Evolutionary conservation across 23 tunicate species (phyloP).

Genomic region (Styela plicata): DNA sequence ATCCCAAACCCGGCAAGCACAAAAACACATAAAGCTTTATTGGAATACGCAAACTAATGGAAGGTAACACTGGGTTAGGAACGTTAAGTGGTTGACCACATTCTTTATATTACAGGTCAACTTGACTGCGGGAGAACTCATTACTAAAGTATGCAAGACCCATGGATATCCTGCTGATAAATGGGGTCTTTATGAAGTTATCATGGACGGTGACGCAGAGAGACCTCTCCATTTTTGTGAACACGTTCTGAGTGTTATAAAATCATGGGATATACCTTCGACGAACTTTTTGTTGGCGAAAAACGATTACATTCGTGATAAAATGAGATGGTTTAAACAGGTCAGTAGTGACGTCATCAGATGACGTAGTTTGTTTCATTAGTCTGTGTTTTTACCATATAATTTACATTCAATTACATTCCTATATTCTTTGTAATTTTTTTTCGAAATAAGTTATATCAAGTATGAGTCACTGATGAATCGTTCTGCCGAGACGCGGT

Average conservation of each 20-base stretch:
- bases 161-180: conserved; percentile 44
- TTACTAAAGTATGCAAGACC: conserved; percentile 50
- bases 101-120: conserved; percentile 48
- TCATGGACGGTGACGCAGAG: conserved; percentile 66
- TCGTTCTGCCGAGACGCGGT: too few relatives aligned
- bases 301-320: conserved; percentile 72
- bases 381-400: neutral
- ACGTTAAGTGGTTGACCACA: neutral
- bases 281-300: conserved; percentile 71
- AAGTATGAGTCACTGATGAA: too few relatives aligned
- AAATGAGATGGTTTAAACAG: conserved; percentile 67
- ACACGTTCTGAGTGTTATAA: conserved; percentile 84
- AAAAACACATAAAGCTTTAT: too few relatives aligned
- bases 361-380: neutral
- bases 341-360: conserved; percentile 12
- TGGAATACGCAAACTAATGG: too few relatives aligned
- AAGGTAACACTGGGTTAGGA: too few relatives aligned
- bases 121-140: conserved; percentile 61
- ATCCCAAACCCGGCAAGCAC: too few relatives aligned
- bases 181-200: conserved; percentile 75
- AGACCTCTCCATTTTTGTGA: conserved; percentile 66
- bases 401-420: too few relatives aligned
- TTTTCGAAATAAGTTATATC: too few relatives aligned
- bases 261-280: conserved; percentile 80
- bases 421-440: too few relatives aligned